Evolutionary conservation across 1,140 invertebrate species (phyloP).

Genomic region (Drosophila kanapiae): DNA sequence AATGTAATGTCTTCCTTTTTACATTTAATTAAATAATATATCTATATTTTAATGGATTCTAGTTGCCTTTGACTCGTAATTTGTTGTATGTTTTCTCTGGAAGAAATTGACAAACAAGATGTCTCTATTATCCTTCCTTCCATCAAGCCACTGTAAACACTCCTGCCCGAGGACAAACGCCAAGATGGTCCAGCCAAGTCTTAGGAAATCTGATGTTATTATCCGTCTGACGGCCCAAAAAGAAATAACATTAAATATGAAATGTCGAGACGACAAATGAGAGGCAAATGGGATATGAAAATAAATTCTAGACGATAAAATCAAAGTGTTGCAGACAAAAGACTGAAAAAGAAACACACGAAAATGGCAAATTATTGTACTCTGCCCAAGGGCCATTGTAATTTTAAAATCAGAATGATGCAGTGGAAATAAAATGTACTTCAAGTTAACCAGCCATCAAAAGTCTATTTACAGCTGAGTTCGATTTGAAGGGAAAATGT

Average conservation of each 20-base stretch:
- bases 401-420: not conserved
- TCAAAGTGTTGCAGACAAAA: constrained; percentile 28
- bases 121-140: not conserved
- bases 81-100: not conserved
- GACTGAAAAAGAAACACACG: not conserved
- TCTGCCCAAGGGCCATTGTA: constrained; percentile 6
- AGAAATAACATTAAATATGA: constrained; percentile 19
- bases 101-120: constrained; percentile 7
- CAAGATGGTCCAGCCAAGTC: constrained; percentile 1
- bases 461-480: not conserved
- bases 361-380: constrained; percentile 19
- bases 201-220: constrained; percentile 22
- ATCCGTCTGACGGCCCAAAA: constrained; percentile 5
- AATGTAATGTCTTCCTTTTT: not conserved
- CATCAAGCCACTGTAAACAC: not conserved
- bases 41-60: not conserved
- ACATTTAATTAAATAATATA: not conserved
- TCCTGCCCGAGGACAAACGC: not conserved
- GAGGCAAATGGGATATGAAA: constrained; percentile 19
- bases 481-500: too few relatives aligned
- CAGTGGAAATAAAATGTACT: not conserved
- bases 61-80: not conserved
- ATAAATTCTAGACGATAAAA: constrained; percentile 32
- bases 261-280: constrained; percentile 40
- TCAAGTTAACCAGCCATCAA: not conserved